Evolutionary conservation across 2,113 vertebrate species (phyloP).

Genomic region (Ornithorhynchus anatinus): DNA sequence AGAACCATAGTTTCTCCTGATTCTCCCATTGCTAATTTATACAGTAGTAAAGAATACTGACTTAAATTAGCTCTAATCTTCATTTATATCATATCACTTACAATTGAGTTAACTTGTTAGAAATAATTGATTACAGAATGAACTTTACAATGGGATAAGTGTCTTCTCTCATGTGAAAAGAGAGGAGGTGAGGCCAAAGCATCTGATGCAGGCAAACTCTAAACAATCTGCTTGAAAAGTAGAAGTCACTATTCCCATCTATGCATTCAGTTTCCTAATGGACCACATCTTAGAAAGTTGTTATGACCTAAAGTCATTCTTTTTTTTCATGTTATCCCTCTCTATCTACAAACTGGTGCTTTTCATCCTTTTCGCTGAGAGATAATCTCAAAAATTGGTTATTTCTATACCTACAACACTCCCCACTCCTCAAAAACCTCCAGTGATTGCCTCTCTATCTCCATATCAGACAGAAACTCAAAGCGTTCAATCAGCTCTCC

Average conservation of each 20-base stretch:
- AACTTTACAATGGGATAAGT: constrained; percentile 49
- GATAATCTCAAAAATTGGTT: no score
- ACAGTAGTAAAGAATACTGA: constrained; percentile 75
- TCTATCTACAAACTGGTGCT: no score
- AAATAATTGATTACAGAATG: constrained; percentile 70
- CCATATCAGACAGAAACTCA: no score
- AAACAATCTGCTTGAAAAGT: background rate
- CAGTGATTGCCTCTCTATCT: no score
- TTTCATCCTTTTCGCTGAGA: no score
- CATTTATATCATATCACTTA: constrained; percentile 71
- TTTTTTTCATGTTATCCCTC: no score
- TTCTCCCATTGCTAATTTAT: constrained; percentile 65
- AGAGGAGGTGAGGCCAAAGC: constrained; percentile 46
- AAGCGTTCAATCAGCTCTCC: no score
- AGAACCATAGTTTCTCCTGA: constrained; percentile 69
- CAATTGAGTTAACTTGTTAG: constrained; percentile 75
- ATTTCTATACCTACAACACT: no score
- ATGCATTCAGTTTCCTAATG: background rate
- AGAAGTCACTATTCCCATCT: background rate
- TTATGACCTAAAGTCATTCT: no score
- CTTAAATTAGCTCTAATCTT: constrained; percentile 74
- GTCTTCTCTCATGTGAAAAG: constrained; percentile 45
- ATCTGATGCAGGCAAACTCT: constrained; percentile 21
- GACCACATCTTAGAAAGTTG: background rate
- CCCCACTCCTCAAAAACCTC: no score